A percentile compares a stretch with the other conserved stretches of the same genome.
Evolutionary conservation across 2,113 vertebrate species (phyloP).

Genomic region (Rallus limicola): DNA sequence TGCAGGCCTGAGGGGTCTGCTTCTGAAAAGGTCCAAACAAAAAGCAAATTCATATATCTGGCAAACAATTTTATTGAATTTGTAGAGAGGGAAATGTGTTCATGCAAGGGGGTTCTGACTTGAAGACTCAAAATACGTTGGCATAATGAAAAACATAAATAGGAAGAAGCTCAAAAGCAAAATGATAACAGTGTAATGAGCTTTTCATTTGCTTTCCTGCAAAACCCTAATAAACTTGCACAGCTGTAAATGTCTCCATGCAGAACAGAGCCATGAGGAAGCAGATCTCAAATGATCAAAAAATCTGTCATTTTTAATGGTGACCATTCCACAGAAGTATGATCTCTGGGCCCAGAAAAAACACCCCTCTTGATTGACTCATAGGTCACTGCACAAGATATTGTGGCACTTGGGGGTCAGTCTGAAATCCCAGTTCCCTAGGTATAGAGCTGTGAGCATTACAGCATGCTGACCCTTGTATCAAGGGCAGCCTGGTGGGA

Average conservation of each 20-base stretch:
- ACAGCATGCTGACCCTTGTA: not conserved
- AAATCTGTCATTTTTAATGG: not conserved
- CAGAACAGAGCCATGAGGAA: not conserved
- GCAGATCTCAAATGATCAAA: not conserved
- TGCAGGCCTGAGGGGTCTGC: not conserved
- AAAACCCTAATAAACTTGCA: not conserved
- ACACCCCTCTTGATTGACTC: not conserved
- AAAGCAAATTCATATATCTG: not conserved
- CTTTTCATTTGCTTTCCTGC: constrained; percentile 30
- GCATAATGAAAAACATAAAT: constrained; percentile 25
- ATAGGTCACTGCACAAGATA: not conserved
- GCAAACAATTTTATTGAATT: not conserved
- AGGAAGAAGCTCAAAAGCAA: constrained; percentile 26
- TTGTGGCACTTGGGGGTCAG: not conserved
- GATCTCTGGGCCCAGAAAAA: not conserved
- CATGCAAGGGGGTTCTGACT: not conserved
- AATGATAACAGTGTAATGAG: not conserved
- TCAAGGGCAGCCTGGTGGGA: not conserved
- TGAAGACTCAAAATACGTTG: not conserved
- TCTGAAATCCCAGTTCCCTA: not conserved
- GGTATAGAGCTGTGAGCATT: not conserved
- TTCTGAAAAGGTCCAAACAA: not conserved
- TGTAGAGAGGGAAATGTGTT: not conserved
- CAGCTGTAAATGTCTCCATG: not conserved
- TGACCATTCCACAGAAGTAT: not conserved